Percentiles rank a stretch among this genome's conserved stretches.
Conservation (phyloP, 92 coral and sea anemone species). For the Epizoanthus ramosus region DNA sequence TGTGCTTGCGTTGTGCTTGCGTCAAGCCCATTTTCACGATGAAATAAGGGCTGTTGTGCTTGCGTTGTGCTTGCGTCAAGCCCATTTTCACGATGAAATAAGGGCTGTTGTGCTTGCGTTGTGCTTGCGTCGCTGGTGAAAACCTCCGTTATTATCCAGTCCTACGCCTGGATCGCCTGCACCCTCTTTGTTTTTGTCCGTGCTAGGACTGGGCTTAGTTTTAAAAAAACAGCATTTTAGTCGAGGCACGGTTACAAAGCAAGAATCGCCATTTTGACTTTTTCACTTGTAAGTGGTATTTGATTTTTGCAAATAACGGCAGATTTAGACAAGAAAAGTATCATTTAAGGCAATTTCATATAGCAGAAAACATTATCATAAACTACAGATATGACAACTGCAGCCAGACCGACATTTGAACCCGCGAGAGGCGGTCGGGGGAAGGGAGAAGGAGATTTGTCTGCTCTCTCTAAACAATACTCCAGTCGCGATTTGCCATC, state of each 20-base stretch:
- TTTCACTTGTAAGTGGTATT: not conserved
- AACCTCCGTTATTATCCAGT: no score
- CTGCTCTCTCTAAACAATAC: constrained; percentile 96
- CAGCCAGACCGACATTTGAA: constrained; percentile 99
- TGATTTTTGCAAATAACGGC: no score
- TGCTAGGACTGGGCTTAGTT: not conserved
- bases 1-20: no score
- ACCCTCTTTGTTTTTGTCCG: not conserved
- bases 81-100: no score
- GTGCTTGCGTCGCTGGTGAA: no score
- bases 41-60: no score
- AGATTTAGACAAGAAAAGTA: not conserved
- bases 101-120: no score
- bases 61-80: no score
- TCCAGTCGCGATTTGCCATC: constrained; percentile 97
- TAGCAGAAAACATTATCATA: not conserved
- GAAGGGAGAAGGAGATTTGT: constrained; percentile 94
- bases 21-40: no score
- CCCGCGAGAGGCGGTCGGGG: constrained; percentile 97
- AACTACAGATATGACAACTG: constrained; percentile 81
- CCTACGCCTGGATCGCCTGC: no score
- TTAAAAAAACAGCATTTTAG: not conserved
- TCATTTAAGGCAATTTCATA: not conserved
- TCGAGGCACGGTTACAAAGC: constrained; percentile 7
- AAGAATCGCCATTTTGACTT: constrained; percentile 10